Conservation (phyloP, 2,888 invertebrate species). For the Sipha maydis region DNA sequence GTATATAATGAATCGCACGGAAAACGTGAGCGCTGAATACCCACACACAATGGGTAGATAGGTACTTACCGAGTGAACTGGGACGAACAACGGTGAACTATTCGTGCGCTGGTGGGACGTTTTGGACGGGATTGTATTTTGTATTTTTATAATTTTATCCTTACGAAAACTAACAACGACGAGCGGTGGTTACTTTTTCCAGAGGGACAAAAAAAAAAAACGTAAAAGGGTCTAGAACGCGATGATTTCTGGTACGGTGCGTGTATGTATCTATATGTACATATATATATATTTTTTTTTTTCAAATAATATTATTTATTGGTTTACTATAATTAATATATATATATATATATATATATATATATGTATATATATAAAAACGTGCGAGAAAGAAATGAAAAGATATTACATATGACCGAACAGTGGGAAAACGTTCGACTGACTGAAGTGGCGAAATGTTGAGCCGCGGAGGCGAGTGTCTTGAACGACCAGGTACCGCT, state of each 20-base stretch:
- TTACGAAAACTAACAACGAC: slow-evolving; percentile 32
- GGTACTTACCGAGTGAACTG: slow-evolving; percentile 46
- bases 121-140: too few relatives aligned
- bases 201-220: not conserved
- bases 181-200: slow-evolving; percentile 1
- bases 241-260: too few relatives aligned
- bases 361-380: not conserved
- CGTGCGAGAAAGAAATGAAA: not conserved
- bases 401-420: not conserved
- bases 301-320: not conserved
- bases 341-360: not conserved
- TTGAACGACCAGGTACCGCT: too few relatives aligned
- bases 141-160: too few relatives aligned
- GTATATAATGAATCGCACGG: too few relatives aligned
- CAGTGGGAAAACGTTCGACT: not conserved
- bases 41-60: not conserved
- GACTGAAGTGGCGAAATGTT: not conserved
- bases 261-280: not conserved
- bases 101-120: not conserved
- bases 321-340: slow-evolving; percentile 1
- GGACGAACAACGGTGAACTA: slow-evolving; percentile 41
- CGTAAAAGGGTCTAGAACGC: too few relatives aligned
- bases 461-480: not conserved
- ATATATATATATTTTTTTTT: not conserved
- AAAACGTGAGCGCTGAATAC: not conserved